These are phyloP conservation scores for Sinocyclocheilus anophthalmus DNA, from an alignment of 2,113 vertebrate genomes.

Conservation along the genomic window DNA sequence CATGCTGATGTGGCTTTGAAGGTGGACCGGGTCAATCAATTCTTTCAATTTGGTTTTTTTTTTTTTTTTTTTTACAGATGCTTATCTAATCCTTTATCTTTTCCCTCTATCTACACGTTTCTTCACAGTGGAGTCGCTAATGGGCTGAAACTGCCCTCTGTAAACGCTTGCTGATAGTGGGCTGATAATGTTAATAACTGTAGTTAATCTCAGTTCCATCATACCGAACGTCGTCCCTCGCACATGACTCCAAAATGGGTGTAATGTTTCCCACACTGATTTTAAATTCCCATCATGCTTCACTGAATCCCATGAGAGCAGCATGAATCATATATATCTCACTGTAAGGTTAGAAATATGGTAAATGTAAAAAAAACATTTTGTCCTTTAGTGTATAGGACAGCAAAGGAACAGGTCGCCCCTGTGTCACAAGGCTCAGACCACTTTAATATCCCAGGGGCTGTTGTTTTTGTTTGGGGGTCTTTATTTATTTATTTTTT, in stretches of 20 bases:
- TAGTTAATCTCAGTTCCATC: slow-evolving; percentile 20
- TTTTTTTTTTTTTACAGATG: slow-evolving; percentile 30
- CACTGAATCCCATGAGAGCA: background rate
- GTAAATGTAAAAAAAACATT: background rate
- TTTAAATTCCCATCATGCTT: background rate
- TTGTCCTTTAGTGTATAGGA: background rate
- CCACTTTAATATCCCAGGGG: background rate
- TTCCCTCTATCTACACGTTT: slow-evolving; percentile 51
- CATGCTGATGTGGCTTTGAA: slow-evolving; percentile 30
- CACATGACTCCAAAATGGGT: slow-evolving; percentile 35
- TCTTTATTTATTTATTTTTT: too few species aligned
- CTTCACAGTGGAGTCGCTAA: slow-evolving; percentile 55
- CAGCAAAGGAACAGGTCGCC: background rate
- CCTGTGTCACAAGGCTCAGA: background rate
- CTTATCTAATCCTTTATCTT: slow-evolving; percentile 60
- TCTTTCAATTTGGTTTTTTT: too few species aligned
- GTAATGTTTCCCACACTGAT: slow-evolving; percentile 21
- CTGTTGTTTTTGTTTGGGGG: too few species aligned
- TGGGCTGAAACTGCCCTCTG: slow-evolving; percentile 46
- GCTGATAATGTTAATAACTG: slow-evolving; percentile 40
- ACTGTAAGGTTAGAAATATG: background rate
- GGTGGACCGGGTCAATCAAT: slow-evolving; percentile 46
- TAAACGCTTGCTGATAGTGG: slow-evolving; percentile 46
- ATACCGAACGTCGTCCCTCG: background rate
- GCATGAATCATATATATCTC: background rate